Conservation (phyloP, 35 echinoderm and acorn worm species). For the Patiria miniata region DNA sequence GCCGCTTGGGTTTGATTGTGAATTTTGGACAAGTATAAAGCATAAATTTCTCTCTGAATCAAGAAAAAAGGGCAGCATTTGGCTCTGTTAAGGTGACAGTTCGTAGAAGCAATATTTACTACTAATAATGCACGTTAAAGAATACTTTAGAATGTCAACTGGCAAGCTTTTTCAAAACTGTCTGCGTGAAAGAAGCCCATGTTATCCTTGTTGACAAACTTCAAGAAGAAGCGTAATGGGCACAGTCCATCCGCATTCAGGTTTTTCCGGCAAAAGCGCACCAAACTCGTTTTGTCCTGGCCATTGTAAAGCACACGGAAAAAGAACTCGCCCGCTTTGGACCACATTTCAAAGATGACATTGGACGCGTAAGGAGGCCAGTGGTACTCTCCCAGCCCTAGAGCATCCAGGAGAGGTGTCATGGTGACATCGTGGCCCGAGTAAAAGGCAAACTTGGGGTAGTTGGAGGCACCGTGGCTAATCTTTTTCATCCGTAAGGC, state of each 20-base stretch:
- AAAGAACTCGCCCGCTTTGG: constrained; percentile 18
- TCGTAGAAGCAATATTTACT: too few relatives aligned
- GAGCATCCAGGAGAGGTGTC: constrained; percentile 41
- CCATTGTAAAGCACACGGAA: constrained; percentile 56
- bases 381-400: constrained; percentile 37
- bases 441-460: constrained; percentile 39
- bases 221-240: constrained; percentile 33
- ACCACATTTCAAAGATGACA: constrained; percentile 69
- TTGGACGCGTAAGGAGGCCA: constrained; percentile 57
- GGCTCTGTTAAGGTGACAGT: too few relatives aligned
- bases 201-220: constrained; percentile 59
- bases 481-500: constrained; percentile 30
- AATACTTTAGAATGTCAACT: not conserved
- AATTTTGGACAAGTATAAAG: too few relatives aligned
- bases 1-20: too few relatives aligned
- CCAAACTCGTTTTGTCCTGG: constrained; percentile 10
- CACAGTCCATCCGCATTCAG: constrained; percentile 48
- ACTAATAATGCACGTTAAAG: too few relatives aligned
- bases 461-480: not conserved
- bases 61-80: not conserved
- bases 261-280: constrained; percentile 35
- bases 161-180: constrained; percentile 57
- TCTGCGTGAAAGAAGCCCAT: constrained; percentile 52
- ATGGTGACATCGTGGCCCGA: constrained; percentile 71
- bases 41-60: too few relatives aligned